A percentile compares a stretch with the other conserved stretches of the same genome.
phyloP scores from a whole-genome alignment of 2,888 invertebrate species.

The Gymnosoma rotundatum region DNA sequence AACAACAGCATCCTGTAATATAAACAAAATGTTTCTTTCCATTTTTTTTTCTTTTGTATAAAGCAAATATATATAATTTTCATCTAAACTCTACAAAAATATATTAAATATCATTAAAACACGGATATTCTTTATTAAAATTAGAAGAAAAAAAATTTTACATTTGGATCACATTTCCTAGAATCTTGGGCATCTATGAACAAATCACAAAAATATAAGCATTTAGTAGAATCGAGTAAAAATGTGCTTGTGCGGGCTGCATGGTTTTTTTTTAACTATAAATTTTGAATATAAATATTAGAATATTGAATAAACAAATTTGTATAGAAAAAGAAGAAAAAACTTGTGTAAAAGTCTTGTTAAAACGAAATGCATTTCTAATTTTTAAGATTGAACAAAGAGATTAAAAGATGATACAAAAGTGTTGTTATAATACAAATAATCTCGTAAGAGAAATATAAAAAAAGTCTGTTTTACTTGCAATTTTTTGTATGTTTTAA shows the following conservation, averaged over 20 bases:
- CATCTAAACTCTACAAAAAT: neutral
- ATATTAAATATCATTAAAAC: neutral
- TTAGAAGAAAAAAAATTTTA: neutral
- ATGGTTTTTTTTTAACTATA: slow-evolving; percentile 35
- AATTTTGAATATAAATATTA: slow-evolving; percentile 41
- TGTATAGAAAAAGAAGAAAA: slow-evolving; percentile 69
- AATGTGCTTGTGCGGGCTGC: slow-evolving; percentile 28
- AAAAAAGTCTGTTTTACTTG: slow-evolving; percentile 24
- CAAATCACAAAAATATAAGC: neutral
- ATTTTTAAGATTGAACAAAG: slow-evolving; percentile 61
- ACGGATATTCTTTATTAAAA: slow-evolving; percentile 7
- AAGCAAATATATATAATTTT: slow-evolving; percentile 2
- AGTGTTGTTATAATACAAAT: slow-evolving; percentile 42
- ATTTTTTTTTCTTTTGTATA: slow-evolving; percentile 38
- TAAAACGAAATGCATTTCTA: slow-evolving; percentile 67
- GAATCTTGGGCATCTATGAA: neutral
- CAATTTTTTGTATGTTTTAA: slow-evolving; percentile 13
- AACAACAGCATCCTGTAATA: neutral
- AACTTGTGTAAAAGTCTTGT: slow-evolving; percentile 64
- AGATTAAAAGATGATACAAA: slow-evolving; percentile 52
- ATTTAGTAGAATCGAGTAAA: neutral
- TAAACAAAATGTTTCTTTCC: slow-evolving; percentile 6
- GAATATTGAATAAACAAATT: slow-evolving; percentile 66
- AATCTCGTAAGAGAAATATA: slow-evolving; percentile 46
- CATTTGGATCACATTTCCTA: neutral